Evolutionary conservation across 2,888 invertebrate genomes (phyloP).

Genomic region (Nomada fucata): DNA sequence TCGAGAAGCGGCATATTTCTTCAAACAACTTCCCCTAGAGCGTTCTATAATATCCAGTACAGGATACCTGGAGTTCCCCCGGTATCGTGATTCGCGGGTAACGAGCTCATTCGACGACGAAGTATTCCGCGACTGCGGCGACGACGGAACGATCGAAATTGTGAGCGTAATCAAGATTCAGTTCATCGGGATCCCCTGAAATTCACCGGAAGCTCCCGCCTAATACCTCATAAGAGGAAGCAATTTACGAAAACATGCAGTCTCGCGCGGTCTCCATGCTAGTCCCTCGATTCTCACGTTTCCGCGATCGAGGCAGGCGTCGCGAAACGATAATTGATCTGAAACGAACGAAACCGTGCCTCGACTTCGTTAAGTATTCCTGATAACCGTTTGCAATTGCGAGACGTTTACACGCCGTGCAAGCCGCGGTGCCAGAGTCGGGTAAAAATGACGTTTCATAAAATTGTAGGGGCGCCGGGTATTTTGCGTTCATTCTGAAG

Average conservation of each 20-base stretch:
- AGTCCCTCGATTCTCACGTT: constrained; percentile 15
- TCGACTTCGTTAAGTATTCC: neutral
- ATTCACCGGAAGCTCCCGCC: constrained; percentile 42
- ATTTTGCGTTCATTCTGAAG: too few species aligned
- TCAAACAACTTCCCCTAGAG: too few species aligned
- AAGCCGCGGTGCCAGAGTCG: neutral
- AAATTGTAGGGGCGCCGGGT: too few species aligned
- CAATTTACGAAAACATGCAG: constrained; percentile 55
- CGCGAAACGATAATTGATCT: constrained; percentile 23
- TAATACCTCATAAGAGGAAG: constrained; percentile 60
- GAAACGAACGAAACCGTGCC: constrained; percentile 7
- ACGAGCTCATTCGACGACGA: constrained; percentile 31
- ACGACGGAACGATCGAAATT: constrained; percentile 36
- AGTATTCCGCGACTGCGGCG: constrained; percentile 27
- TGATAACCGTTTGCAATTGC: constrained; percentile 15
- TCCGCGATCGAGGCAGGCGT: constrained; percentile 3
- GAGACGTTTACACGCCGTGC: neutral
- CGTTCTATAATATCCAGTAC: neutral
- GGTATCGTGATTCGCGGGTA: constrained; percentile 27
- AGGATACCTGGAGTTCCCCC: neutral
- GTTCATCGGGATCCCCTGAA: constrained; percentile 53
- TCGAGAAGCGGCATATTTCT: too few species aligned
- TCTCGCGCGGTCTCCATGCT: neutral
- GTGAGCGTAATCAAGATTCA: constrained; percentile 56
- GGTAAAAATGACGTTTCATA: too few species aligned